Evolutionary conservation across 2,797 vertebrate species (phyloP).

Genomic region (Lithobates pipiens): DNA sequence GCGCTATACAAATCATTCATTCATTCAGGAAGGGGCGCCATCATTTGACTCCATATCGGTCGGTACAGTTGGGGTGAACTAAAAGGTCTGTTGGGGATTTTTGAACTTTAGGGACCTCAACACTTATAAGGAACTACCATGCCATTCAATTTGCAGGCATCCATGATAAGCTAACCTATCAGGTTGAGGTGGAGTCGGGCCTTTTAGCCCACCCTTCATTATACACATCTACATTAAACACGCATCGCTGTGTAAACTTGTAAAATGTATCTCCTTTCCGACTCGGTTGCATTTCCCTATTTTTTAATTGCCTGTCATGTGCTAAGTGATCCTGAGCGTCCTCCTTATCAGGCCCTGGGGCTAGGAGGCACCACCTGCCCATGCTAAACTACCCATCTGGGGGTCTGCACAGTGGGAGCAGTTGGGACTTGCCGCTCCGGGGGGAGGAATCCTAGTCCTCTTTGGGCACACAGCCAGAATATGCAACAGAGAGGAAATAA

Average conservation of each 20-base stretch:
- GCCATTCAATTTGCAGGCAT: too few species aligned
- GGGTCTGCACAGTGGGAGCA: slow-evolving; percentile 57
- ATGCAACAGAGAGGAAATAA: slow-evolving; percentile 74
- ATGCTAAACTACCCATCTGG: slow-evolving; percentile 21
- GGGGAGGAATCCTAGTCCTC: slow-evolving; percentile 66
- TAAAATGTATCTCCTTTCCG: not conserved
- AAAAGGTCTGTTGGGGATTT: too few species aligned
- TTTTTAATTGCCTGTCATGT: slow-evolving; percentile 14
- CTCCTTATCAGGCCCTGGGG: slow-evolving; percentile 1
- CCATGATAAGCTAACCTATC: too few species aligned
- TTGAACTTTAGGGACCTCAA: too few species aligned
- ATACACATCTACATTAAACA: too few species aligned
- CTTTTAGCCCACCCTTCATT: not conserved
- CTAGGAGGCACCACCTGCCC: slow-evolving; percentile 30
- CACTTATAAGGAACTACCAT: too few species aligned
- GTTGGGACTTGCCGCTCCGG: slow-evolving; percentile 63
- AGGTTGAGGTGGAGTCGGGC: not conserved
- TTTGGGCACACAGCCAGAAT: slow-evolving; percentile 71
- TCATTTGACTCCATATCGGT: too few species aligned
- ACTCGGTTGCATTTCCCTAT: not conserved
- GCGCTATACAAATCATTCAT: too few species aligned
- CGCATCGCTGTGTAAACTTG: not conserved
- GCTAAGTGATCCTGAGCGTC: not conserved
- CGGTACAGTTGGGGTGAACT: too few species aligned
- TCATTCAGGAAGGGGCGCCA: too few species aligned